Evolutionary conservation across 2,113 vertebrate species (phyloP).

Genomic region (Limanda limanda): DNA sequence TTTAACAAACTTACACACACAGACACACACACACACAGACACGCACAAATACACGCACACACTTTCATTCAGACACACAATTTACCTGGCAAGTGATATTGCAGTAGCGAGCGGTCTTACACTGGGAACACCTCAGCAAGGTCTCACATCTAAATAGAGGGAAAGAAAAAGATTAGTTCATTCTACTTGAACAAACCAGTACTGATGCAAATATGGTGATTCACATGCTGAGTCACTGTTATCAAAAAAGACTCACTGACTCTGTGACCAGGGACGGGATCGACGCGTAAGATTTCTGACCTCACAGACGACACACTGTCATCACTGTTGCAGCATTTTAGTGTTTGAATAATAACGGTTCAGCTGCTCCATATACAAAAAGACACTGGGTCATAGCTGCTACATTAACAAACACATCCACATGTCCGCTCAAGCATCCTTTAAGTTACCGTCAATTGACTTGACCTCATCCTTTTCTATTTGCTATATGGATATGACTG

Average conservation of each 20-base stretch:
- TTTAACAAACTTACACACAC: conserved; percentile 29
- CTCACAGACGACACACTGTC: conserved; percentile 6
- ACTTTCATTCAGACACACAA: not conserved
- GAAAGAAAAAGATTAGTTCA: conserved; percentile 8
- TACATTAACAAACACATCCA: not conserved
- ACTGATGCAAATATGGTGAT: not conserved
- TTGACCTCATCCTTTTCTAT: conserved; percentile 30
- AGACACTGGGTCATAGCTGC: not conserved
- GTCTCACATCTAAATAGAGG: conserved; percentile 80
- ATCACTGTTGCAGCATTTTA: conserved; percentile 4
- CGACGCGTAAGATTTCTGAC: not conserved
- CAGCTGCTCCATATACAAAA: not conserved
- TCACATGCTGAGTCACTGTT: conserved; percentile 16
- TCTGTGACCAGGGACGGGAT: conserved; percentile 13
- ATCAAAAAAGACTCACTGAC: conserved; percentile 6
- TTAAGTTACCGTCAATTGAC: conserved; percentile 2
- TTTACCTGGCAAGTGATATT: conserved; percentile 90
- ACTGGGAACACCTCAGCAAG: conserved; percentile 91
- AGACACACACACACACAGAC: not conserved
- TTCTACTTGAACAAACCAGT: not conserved
- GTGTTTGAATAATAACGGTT: conserved; percentile 3
- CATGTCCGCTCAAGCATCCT: conserved; percentile 15
- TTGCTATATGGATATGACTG: conserved; percentile 4
- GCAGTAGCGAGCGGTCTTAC: conserved; percentile 92
- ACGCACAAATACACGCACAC: not conserved